Evolutionary conservation across 2,888 invertebrate genomes (phyloP), one percentile per base, ranked within the genome.

Genomic region (Caenorhabditis afra): DNA sequence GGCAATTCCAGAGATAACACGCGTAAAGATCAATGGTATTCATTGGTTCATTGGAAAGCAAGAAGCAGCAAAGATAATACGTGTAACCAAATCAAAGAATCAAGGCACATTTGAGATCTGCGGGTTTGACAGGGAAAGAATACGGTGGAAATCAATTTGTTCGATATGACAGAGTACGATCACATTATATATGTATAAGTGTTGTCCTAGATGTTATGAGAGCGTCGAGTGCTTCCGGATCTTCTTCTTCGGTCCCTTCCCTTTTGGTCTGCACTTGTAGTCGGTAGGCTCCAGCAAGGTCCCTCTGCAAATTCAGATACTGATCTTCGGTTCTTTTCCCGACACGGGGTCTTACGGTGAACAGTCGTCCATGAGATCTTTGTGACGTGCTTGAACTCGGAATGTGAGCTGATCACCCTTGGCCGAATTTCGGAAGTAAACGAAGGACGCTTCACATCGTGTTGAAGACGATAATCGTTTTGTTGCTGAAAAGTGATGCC

Each of bases 11-110:
- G 35, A 58, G 57, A 39, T 41, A 61, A 61, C 37, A 70, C 61
- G 70, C 55, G 45, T 70, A 55, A 47, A 71, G 71, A 71, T 71
- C 57, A 71, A 45, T 62, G 55, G 55, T 45, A 47, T 61, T 62
- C 53, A 70, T 29, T 29, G n/a, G n/a, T 37, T 37, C 37, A 8
- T 71, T 71, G 39, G 57, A 18, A 10, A 18, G 29, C 7, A 29
- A 29, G 7, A 3, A 53, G 39, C 44, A 44, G 23, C 12, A 50
- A 58, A 53, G 52, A 52, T 45, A 45, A 59, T 58, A 57, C 39
- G 58, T 29, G 7, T 7, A 29, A 29, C 29, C 29, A 7, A 29
- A 29, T 29, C 4, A 29, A 29, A 7, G 29, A 7, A 29, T 29
- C 4, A 29, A 29, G 29, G 29, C 47, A 47, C 47, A 8, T 41